Conservation (phyloP, 2,113 vertebrate genomes). For the Calcarius ornatus region DNA sequence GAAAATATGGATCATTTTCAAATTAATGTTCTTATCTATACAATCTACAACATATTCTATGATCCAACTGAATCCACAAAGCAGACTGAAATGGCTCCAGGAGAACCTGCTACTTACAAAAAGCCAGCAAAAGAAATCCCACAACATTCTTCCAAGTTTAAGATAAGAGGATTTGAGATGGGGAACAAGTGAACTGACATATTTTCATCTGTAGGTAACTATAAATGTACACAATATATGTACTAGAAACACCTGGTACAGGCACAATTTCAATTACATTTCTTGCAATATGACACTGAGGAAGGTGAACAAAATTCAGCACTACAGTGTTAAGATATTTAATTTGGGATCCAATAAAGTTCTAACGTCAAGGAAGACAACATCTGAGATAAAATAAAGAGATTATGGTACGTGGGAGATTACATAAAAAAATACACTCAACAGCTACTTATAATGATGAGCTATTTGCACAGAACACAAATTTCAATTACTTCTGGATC, state of each 20-base stretch:
- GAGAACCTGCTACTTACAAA: slow-evolving; percentile 36
- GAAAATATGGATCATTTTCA: background rate
- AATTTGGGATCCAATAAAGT: slow-evolving; percentile 38
- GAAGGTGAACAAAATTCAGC: slow-evolving; percentile 43
- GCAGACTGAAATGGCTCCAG: slow-evolving; percentile 28
- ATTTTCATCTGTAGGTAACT: slow-evolving; percentile 38
- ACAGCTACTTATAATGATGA: slow-evolving; percentile 38
- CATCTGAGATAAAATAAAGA: slow-evolving; percentile 36
- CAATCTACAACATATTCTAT: background rate
- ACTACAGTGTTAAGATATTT: slow-evolving; percentile 42
- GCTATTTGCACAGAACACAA: slow-evolving; percentile 47
- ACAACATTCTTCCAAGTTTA: slow-evolving; percentile 22
- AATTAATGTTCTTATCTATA: background rate
- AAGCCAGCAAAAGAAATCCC: slow-evolving; percentile 20
- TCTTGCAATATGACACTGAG: slow-evolving; percentile 38
- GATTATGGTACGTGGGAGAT: background rate
- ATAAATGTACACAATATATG: slow-evolving; percentile 54
- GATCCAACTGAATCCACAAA: background rate
- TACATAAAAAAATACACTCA: slow-evolving; percentile 46
- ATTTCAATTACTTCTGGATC: slow-evolving; percentile 73
- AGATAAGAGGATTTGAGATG: background rate
- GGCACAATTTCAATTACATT: slow-evolving; percentile 48
- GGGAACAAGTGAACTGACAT: slow-evolving; percentile 29
- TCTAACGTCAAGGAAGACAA: slow-evolving; percentile 32
- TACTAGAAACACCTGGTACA: slow-evolving; percentile 66